Evolutionary conservation across 2,888 invertebrate genomes (phyloP), one percentile per base, ranked within the genome.

Genomic region (Crioceris asparagi): DNA sequence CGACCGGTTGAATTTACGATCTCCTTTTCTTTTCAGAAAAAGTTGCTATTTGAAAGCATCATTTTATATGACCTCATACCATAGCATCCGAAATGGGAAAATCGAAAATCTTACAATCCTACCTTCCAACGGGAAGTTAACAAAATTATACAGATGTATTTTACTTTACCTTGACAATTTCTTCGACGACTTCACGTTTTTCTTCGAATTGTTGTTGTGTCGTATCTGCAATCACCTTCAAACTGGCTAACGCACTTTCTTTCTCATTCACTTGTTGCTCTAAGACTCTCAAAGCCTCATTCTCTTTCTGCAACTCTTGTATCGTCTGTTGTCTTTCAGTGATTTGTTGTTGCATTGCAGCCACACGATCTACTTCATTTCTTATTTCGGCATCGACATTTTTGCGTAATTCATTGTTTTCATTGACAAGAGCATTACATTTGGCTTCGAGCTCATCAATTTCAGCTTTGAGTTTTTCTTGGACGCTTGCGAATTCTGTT

Each of bases 401-500:
- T 40, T 56, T 60, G 23, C 63, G 50, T 34, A 65, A 47, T 47
- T 63, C 63, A 40, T 61, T 61, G 46, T 65, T 65, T 50, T 65
- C 63, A 39, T 60, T 60, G 4, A 61, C 55, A 15, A 66, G 42
- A 12, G 51, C 52, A 37, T 61, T 63, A 40, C 57, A 60, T 46
- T 61, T 62, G 44, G 52, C 61, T 52, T 71, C 72, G 29, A 69
- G 58, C 45, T 66, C 64, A 46, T 53, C 62, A 18, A 78, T 59
- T 59, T 77, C 71, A 29, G 36, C 31, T 32, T 47, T 46, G n/a
- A 52, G 26, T 32, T 50, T 45, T 14, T 48, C 42, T 36, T 53
- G 51, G 6, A 44, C 25, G 1, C 38, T 64, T 41, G 68, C 65
- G 52, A 77, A 78, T 49, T 77, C 79, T 7, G 61, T 64, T 64